These are phyloP conservation scores for Notarius lentiginosus DNA, from an alignment of 2,113 vertebrate genomes.

Conservation along the genomic window DNA sequence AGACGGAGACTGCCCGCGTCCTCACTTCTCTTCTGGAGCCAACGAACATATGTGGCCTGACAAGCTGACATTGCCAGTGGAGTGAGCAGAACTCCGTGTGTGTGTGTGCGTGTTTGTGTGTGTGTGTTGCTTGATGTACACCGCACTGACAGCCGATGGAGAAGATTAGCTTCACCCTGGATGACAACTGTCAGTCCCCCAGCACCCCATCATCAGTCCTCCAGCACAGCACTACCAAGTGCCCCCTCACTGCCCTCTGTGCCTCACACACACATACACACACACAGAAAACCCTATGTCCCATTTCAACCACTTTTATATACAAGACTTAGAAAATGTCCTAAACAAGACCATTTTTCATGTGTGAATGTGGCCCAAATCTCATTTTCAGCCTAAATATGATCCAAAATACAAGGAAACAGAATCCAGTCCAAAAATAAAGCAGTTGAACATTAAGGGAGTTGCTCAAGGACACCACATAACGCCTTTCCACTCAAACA, in stretches of 20 bases:
- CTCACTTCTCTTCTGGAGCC: slow-evolving; percentile 60
- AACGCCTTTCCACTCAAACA: neutral
- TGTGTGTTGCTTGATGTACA: slow-evolving; percentile 61
- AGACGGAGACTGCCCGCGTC: slow-evolving; percentile 71
- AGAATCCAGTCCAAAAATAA: neutral
- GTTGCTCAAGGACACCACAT: neutral
- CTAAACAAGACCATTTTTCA: neutral
- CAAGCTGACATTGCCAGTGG: slow-evolving; percentile 77
- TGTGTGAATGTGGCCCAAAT: neutral
- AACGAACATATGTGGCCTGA: slow-evolving; percentile 81
- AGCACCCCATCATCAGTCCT: slow-evolving; percentile 45
- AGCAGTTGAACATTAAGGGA: neutral
- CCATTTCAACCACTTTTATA: neutral
- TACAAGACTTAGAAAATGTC: neutral
- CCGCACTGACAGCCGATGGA: slow-evolving; percentile 70
- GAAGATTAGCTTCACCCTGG: slow-evolving; percentile 65
- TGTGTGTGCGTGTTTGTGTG: slow-evolving; percentile 53
- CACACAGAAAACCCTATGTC: neutral
- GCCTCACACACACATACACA: slow-evolving; percentile 16
- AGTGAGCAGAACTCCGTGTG: slow-evolving; percentile 44
- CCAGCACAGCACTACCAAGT: slow-evolving; percentile 13
- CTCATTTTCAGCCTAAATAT: neutral
- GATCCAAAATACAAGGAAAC: neutral
- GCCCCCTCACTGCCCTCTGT: slow-evolving; percentile 50
- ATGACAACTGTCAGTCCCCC: slow-evolving; percentile 66